These are phyloP conservation scores for Hydraecia micacea DNA, from an alignment of 2,888 invertebrate genomes.

Conservation along the genomic window DNA sequence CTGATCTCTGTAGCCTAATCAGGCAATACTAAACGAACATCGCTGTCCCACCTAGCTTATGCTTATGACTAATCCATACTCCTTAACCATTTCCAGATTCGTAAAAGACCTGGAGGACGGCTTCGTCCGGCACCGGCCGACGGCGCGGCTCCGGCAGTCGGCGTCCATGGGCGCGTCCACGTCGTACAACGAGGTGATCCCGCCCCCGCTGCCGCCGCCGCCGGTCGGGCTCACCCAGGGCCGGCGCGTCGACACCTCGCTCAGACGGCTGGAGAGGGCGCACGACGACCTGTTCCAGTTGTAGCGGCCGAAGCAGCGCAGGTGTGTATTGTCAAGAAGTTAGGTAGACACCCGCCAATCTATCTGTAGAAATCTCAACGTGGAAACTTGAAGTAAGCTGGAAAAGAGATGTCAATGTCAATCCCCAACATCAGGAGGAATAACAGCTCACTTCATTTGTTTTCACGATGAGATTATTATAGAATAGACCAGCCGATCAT, in stretches of 20 bases:
- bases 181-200: slow-evolving; percentile 86
- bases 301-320: slow-evolving; percentile 92
- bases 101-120: slow-evolving; percentile 89
- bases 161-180: slow-evolving; percentile 87
- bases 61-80: slow-evolving; percentile 1
- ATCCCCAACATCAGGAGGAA: too few species aligned
- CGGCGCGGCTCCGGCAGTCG: slow-evolving; percentile 90
- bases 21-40: neutral
- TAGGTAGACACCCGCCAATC: neutral
- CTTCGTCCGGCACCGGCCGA: slow-evolving; percentile 89
- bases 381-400: neutral
- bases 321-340: slow-evolving; percentile 65
- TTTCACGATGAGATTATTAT: neutral
- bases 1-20: neutral
- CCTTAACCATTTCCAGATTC: slow-evolving; percentile 83
- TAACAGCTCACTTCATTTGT: neutral
- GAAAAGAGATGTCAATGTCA: neutral
- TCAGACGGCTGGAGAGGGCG: slow-evolving; percentile 95
- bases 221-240: slow-evolving; percentile 95
- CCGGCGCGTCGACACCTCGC: slow-evolving; percentile 94
- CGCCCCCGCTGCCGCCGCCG: slow-evolving; percentile 89
- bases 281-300: slow-evolving; percentile 98
- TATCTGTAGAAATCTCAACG: neutral
- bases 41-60: neutral
- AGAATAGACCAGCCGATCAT: too few species aligned